Base-by-base conservation (phyloP, 2,113 vertebrate species). In the Melierax canorus region DNA sequence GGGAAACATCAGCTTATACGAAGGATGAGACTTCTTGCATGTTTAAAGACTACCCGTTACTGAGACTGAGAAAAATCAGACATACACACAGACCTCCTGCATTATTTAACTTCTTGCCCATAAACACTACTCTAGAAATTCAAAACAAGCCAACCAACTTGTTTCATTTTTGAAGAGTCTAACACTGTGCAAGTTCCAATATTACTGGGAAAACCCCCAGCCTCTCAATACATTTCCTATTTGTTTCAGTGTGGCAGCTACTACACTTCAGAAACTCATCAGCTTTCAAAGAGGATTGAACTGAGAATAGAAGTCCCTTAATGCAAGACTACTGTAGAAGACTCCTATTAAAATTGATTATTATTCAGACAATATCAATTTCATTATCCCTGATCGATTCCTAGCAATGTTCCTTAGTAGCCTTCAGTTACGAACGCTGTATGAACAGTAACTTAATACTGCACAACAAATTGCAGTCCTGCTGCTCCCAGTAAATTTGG, bases 341-440 rank as follows among this genome's bases (percentile, higher is more conserved):
- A 91, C 79, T 80, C 89, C 97, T 98, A 98, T 97, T 98, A 98
- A 98, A 98, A 98, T 97, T 97, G 98, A 98, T 98, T 98, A 98
- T 97, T 98, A 98, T 97, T 97, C 97, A 94, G 94, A 88, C 86
- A 91, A 96, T 97, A 98, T 98, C 96, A 97, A 97, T 98, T 98
- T 96, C 97, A 98, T 98, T 98, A 97, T 96, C 92, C 81, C 91
- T 69, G 92, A 98, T 98, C 72, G 34, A 99, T 98, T 92, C 81
- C 83, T n/a, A 89, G 90, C 84, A 62, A 91, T 34, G 71, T 34
- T 95, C 83, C 66, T 97, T 84, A 88, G 96, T 72, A 97, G 95
- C 67, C 69, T 95, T 96, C 88, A 73, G 86, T 93, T 94, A 92
- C 27, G 59, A 91, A 90, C 7, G 58, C 75, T 68, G 88, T 94